Conservation (phyloP, 92 coral and sea anemone genomes). For the Paragorgia papillata region DNA sequence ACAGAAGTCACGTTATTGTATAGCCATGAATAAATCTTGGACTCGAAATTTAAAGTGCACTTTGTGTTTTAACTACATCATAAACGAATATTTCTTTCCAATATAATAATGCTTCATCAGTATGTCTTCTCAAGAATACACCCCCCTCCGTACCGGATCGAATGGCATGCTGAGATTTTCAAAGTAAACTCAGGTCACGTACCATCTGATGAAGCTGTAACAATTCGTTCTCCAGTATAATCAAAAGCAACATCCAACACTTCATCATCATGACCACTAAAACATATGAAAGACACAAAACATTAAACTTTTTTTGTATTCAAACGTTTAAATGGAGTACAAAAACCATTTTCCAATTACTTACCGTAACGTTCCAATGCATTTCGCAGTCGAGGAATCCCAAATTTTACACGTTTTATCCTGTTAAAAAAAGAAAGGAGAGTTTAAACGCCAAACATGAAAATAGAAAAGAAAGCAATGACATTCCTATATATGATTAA, state of each 20-base stretch:
- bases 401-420: slow-evolving; percentile 98
- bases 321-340: slow-evolving; percentile 6
- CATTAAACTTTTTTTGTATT: slow-evolving; percentile 4
- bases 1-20: no score
- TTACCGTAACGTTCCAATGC: slow-evolving; percentile 95
- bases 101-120: no score
- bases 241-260: slow-evolving; percentile 98
- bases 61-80: no score
- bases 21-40: no score
- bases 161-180: no score
- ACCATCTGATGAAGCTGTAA: slow-evolving; percentile 99
- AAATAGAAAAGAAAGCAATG: background rate
- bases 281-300: slow-evolving; percentile 18
- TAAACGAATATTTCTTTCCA: no score
- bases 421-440: slow-evolving; percentile 42
- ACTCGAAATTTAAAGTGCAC: no score
- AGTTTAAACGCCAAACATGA: background rate
- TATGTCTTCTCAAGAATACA: no score
- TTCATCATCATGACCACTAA: slow-evolving; percentile 98
- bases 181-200: slow-evolving; percentile 32
- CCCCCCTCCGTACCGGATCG: no score
- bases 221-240: slow-evolving; percentile 89
- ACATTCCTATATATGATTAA: no score
- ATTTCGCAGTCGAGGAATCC: slow-evolving; percentile 92
- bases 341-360: background rate